Evolutionary conservation across 2,888 invertebrate genomes (phyloP), one percentile per base, ranked within the genome.

Genomic region (Saturnia pavonia): DNA sequence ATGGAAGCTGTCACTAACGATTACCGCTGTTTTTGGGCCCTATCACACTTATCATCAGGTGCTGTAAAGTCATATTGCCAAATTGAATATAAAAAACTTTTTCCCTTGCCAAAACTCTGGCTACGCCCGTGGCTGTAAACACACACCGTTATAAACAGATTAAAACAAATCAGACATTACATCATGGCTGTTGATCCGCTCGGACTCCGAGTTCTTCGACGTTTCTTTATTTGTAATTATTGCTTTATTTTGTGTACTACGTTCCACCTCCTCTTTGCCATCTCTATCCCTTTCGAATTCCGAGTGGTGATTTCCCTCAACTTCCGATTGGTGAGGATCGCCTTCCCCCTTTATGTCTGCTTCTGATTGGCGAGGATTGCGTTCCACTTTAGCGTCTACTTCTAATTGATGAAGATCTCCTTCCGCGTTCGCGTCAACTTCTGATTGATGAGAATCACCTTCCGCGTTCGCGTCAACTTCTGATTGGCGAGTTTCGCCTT

Each of bases 401-500:
- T n/a, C n/a, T n/a, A n/a, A n/a, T n/a, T n/a, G n/a, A n/a, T n/a
- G n/a, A n/a, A n/a, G n/a, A n/a, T n/a, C n/a, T n/a, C n/a, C 63
- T 34, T 69, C 72, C 43, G 78, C 85, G 14, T 86, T 89, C 9
- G 77, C 87, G 60, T 87, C 89, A n/a, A 78, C 88, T 3, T 91
- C 91, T 0, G 89, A 89, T 71, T 88, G 88, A 77, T 90, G 91
- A 11, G 91, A 89, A 67, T 95, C 95, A 0, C n/a, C 97, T 74
- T 95, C 95, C 11, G 12, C 4, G 0, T 25, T 4, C 67, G 94
- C 94, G 42, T n/a, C n/a, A n/a, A n/a, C n/a, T n/a, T n/a, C n/a
- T n/a, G n/a, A n/a, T n/a, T n/a, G n/a, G n/a, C n/a, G n/a, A n/a
- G n/a, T n/a, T n/a, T n/a, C n/a, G n/a, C n/a, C n/a, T n/a, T n/a